Percentiles rank a stretch among this genome's conserved stretches.
These are phyloP conservation scores for Drosophila teissieri DNA, from an alignment of 1,140 invertebrate genomes.

Conservation along the genomic window DNA sequence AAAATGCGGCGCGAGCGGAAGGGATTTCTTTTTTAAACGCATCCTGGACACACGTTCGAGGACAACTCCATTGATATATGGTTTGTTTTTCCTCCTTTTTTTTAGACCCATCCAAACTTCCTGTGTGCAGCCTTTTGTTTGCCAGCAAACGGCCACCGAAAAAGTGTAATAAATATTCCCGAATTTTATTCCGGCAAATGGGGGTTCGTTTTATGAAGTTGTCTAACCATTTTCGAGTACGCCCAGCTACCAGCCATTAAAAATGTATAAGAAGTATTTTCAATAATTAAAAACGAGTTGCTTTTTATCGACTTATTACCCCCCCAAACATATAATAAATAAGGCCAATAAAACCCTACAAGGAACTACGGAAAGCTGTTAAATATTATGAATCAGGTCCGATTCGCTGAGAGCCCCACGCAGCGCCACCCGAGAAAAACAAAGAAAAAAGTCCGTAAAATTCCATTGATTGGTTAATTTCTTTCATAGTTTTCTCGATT, in stretches of 20 bases:
- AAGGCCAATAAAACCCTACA: conserved; percentile 25
- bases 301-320: conserved; percentile 7
- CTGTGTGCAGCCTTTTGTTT: conserved; percentile 57
- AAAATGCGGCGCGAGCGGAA: conserved; percentile 58
- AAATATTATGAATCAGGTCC: conserved; percentile 51
- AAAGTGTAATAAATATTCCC: conserved; percentile 61
- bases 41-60: conserved; percentile 74
- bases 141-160: conserved; percentile 33
- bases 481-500: conserved; percentile 61
- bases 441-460: conserved; percentile 24
- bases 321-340: conserved; percentile 36
- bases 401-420: conserved; percentile 53
- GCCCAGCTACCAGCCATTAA: conserved; percentile 37
- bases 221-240: conserved; percentile 38
- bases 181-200: conserved; percentile 15
- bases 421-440: conserved; percentile 62
- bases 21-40: conserved; percentile 80
- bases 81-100: conserved; percentile 51
- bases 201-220: conserved; percentile 43
- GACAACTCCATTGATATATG: conserved; percentile 79
- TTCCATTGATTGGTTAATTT: conserved; percentile 74
- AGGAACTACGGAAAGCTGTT: conserved; percentile 56
- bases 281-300: conserved; percentile 58
- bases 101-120: conserved; percentile 54
- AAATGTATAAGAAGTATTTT: conserved; percentile 42